phyloP scores from a whole-genome alignment of 1,140 invertebrate genomes.

The Drosophila setifemur region DNA sequence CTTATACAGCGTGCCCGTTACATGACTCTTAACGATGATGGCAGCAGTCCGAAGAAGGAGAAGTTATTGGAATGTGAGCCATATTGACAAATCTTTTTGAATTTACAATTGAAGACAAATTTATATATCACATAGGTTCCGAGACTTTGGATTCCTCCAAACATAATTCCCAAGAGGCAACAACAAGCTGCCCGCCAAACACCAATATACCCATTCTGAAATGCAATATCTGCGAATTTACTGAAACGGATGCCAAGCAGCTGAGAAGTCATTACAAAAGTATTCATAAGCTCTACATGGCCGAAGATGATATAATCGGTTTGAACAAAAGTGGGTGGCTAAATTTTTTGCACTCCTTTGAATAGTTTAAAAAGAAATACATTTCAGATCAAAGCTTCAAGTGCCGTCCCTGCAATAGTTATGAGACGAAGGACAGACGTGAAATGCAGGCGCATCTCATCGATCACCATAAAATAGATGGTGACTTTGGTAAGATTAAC shows the following conservation, averaged over 20 bases:
- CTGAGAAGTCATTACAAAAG: slow-evolving; percentile 59
- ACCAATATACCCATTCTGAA: slow-evolving; percentile 53
- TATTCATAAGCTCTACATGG: slow-evolving; percentile 52
- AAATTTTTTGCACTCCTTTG: too few relatives aligned
- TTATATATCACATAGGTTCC: not conserved
- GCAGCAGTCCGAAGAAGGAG: slow-evolving; percentile 8
- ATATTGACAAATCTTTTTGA: too few relatives aligned
- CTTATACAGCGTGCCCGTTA: slow-evolving; percentile 65
- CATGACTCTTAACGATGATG: slow-evolving; percentile 62
- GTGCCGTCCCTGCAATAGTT: slow-evolving; percentile 64
- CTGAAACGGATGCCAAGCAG: slow-evolving; percentile 56
- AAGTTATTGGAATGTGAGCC: slow-evolving; percentile 30
- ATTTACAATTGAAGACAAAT: too few relatives aligned
- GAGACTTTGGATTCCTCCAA: not conserved
- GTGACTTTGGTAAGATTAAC: slow-evolving; percentile 56
- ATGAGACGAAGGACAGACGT: slow-evolving; percentile 45
- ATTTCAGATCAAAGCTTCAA: slow-evolving; percentile 66
- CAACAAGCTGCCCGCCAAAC: not conserved
- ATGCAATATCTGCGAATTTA: slow-evolving; percentile 65
- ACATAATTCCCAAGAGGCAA: not conserved
- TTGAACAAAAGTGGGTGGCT: slow-evolving; percentile 54
- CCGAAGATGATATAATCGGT: slow-evolving; percentile 66
- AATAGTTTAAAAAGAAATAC: not conserved
- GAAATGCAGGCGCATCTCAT: slow-evolving; percentile 68
- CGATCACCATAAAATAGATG: slow-evolving; percentile 64